Conservation (phyloP, 1,140 invertebrate genomes). For the Brachionus rotundiformis region DNA sequence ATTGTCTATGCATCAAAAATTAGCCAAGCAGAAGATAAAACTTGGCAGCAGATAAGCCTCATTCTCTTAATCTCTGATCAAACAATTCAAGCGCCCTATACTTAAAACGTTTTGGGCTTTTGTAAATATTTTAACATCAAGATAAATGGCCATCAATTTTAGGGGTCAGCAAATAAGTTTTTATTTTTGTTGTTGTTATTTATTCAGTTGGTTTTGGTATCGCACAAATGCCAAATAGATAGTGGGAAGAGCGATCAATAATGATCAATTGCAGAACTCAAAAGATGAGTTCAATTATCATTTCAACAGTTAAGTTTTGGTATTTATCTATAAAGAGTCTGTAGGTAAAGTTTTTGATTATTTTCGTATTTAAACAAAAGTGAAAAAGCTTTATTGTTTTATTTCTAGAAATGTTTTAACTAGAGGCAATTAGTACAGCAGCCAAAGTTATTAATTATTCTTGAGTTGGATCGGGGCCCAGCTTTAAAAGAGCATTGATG, state of each 20-base stretch:
- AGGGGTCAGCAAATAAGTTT: background rate
- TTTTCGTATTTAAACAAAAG: conserved; percentile 2
- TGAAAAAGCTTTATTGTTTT: background rate
- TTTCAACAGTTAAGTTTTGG: background rate
- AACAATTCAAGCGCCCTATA: background rate
- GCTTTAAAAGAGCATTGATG: conserved; percentile 7
- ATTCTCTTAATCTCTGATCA: background rate
- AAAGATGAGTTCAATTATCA: background rate
- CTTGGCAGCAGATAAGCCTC: background rate
- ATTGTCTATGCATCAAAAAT: background rate
- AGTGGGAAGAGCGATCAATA: background rate
- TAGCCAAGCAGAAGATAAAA: background rate
- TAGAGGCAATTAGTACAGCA: background rate
- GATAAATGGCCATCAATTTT: background rate
- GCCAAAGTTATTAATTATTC: background rate
- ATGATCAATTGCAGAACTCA: background rate
- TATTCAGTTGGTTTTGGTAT: background rate
- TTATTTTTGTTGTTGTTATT: no score
- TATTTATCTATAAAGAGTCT: background rate
- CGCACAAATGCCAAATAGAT: background rate
- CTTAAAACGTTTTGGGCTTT: background rate
- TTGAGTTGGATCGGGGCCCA: background rate
- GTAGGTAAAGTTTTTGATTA: conserved; percentile 12
- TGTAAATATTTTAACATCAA: background rate
- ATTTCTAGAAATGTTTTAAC: background rate